A percentile compares a stretch with the other conserved stretches of the same genome.
Conservation (phyloP, 2,888 invertebrate genomes). For the Bombyx huttoni region DNA sequence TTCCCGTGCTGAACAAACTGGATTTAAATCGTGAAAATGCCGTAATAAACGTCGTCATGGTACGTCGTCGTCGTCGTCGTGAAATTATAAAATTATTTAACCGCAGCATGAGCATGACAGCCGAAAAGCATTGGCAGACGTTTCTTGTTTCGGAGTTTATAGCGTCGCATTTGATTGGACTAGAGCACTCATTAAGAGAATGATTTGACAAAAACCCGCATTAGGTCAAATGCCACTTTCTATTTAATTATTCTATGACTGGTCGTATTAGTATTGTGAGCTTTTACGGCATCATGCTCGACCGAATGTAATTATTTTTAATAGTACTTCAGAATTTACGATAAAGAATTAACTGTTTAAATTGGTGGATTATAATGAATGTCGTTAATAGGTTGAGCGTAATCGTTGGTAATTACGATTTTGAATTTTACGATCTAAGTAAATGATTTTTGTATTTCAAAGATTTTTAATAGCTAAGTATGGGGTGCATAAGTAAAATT, state of each 20-base stretch:
- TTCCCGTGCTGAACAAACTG: too few relatives aligned
- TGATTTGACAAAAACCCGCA: slow-evolving; percentile 41
- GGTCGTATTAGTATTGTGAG: background rate
- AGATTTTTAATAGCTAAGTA: too few relatives aligned
- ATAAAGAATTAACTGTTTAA: slow-evolving; percentile 8
- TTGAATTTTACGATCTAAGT: background rate
- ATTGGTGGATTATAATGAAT: slow-evolving; percentile 26
- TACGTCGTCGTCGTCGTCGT: too few relatives aligned
- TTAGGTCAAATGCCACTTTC: slow-evolving; percentile 32
- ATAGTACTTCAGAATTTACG: background rate
- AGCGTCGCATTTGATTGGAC: background rate
- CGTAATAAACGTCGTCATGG: too few relatives aligned
- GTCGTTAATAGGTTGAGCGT: slow-evolving; percentile 3
- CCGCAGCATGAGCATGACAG: background rate
- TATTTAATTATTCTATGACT: slow-evolving; percentile 12
- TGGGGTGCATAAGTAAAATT: too few relatives aligned
- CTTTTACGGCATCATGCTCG: slow-evolving; percentile 5
- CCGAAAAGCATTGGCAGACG: background rate
- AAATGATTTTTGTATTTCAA: too few relatives aligned
- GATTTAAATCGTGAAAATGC: too few relatives aligned
- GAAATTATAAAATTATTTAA: background rate
- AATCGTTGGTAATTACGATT: background rate
- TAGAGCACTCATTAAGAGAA: slow-evolving; percentile 24
- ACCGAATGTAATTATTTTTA: slow-evolving; percentile 12
- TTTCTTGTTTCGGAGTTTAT: background rate